Conservation (phyloP, 2,797 vertebrate genomes). For the Hafferia zeledoni region DNA sequence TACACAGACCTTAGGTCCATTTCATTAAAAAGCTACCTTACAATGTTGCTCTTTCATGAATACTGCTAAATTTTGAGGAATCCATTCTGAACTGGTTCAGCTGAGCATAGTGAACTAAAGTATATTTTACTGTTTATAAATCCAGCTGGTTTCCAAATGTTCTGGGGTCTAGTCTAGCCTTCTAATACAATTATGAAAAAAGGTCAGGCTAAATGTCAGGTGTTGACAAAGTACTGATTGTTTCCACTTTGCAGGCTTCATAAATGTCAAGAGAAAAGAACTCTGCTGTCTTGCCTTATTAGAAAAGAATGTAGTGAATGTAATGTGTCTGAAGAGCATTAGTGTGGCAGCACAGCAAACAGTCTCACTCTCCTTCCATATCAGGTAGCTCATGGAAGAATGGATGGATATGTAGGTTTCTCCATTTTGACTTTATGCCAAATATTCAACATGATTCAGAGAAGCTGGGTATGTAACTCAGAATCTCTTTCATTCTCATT, state of each 20-base stretch:
- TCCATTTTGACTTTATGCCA: not conserved
- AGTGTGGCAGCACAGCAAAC: not conserved
- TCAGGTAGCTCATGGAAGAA: not conserved
- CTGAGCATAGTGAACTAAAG: not conserved
- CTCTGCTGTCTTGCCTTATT: constrained; percentile 69
- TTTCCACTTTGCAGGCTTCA: constrained; percentile 69
- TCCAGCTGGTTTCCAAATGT: constrained; percentile 71
- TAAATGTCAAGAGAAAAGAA: constrained; percentile 72
- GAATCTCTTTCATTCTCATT: not conserved
- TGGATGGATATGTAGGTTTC: not conserved
- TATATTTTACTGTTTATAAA: constrained; percentile 42
- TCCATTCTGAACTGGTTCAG: not conserved
- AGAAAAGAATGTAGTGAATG: constrained; percentile 60
- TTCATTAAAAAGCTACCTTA: not conserved
- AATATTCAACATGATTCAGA: not conserved
- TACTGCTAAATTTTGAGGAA: not conserved
- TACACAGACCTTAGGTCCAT: not conserved
- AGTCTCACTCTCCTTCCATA: not conserved
- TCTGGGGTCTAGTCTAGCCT: constrained; percentile 52
- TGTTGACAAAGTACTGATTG: constrained; percentile 74
- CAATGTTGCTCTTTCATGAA: not conserved
- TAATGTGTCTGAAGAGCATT: constrained; percentile 34
- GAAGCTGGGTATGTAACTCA: not conserved
- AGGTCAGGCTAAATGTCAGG: constrained; percentile 70
- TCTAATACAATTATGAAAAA: constrained; percentile 68